Evolutionary conservation across 1,140 invertebrate species (phyloP).

Genomic region (Bombus fervidus): DNA sequence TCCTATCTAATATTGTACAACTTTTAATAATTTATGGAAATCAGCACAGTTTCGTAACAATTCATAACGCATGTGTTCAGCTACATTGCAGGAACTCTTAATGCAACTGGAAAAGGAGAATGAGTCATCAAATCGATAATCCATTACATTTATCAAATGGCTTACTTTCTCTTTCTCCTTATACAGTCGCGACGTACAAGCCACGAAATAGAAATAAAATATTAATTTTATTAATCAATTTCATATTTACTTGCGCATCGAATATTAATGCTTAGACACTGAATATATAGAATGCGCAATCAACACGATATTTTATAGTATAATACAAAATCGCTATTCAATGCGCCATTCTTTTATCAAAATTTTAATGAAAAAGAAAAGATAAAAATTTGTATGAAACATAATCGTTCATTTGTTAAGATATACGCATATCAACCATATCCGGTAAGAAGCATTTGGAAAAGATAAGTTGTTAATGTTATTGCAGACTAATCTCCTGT

Average conservation of each 20-base stretch:
- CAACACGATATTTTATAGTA: not conserved
- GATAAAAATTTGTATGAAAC: not conserved
- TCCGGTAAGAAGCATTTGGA: not conserved
- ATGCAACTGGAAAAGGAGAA: constrained; percentile 29
- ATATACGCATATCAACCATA: constrained; percentile 14
- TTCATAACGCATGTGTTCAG: constrained; percentile 31
- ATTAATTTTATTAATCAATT: not conserved
- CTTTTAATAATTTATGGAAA: constrained; percentile 59
- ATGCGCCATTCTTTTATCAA: not conserved
- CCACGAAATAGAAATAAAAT: not conserved
- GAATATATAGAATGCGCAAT: not conserved
- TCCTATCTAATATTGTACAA: constrained; percentile 65
- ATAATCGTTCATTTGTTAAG: not conserved
- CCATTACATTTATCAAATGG: not conserved
- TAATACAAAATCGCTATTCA: not conserved
- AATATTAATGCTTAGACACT: constrained; percentile 25
- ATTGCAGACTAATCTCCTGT: not conserved
- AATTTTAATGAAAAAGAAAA: not conserved
- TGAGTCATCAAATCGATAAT: constrained; percentile 28
- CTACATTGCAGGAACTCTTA: constrained; percentile 61
- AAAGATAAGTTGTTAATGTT: not conserved
- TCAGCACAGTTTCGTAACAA: constrained; percentile 41
- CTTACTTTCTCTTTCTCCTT: not conserved
- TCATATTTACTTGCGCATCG: constrained; percentile 8
- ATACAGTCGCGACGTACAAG: constrained; percentile 1